A percentile compares a stretch with the other conserved stretches of the same genome.
These are phyloP conservation scores for Anthopleura sola DNA, from an alignment of 64 coral and sea anemone genomes.

Conservation along the genomic window DNA sequence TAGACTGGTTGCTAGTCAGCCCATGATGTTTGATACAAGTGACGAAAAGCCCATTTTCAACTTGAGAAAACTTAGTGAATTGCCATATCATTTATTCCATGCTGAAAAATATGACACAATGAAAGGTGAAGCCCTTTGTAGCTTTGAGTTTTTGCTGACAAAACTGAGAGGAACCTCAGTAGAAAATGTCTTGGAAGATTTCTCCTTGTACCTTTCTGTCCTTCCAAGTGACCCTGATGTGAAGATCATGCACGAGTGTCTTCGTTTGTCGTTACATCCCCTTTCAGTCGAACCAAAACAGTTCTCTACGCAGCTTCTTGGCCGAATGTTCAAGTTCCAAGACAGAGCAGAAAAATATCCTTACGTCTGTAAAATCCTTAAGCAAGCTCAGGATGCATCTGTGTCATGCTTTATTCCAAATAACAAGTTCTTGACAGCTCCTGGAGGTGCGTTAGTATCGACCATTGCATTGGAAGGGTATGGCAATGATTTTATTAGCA, in stretches of 20 bases:
- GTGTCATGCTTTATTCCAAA: conserved; percentile 82
- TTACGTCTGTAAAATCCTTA: conserved; percentile 63
- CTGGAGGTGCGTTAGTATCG: conserved; percentile 78
- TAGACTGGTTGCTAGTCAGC: conserved; percentile 75
- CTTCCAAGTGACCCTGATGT: conserved; percentile 69
- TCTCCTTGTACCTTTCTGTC: conserved; percentile 45
- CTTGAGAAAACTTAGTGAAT: conserved; percentile 82
- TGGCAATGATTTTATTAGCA: conserved; percentile 56
- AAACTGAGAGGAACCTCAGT: conserved; percentile 70
- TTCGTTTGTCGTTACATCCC: conserved; percentile 75
- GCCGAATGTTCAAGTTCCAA: conserved; percentile 85
- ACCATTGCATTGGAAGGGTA: conserved; percentile 55
- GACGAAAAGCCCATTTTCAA: conserved; percentile 78
- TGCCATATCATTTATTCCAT: conserved; percentile 81
- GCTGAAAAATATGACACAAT: conserved; percentile 54
- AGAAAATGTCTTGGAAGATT: conserved; percentile 64
- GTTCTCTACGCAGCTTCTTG: conserved; percentile 88
- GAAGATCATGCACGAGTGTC: conserved; percentile 69
- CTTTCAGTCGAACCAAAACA: conserved; percentile 70
- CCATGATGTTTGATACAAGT: conserved; percentile 72
- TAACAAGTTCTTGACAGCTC: conserved; percentile 79
- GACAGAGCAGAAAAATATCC: conserved; percentile 66
- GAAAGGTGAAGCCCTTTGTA: conserved; percentile 75
- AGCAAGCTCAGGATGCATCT: conserved; percentile 61
- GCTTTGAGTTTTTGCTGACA: conserved; percentile 87